These are phyloP conservation scores for Rhabdomys dilectus DNA, from an alignment of 2,113 vertebrate species.

Conservation along the genomic window DNA sequence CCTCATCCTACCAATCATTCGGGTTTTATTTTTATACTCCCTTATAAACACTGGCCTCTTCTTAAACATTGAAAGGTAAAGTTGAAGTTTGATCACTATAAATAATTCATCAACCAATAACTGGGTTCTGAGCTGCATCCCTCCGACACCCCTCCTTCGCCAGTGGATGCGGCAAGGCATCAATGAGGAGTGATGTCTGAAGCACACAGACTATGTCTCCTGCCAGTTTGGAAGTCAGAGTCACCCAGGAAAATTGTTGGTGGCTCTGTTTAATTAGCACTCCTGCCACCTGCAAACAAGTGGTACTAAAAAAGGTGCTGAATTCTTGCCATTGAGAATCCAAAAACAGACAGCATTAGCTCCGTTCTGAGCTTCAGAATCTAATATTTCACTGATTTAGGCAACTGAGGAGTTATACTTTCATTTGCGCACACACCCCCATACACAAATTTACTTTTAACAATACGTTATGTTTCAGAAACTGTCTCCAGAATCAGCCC, in stretches of 20 bases:
- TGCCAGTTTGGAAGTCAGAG: constrained; percentile 55
- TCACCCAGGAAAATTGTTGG: constrained; percentile 68
- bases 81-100: not conserved
- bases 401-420: constrained; percentile 22
- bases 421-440: not conserved
- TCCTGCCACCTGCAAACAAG: constrained; percentile 79
- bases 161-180: fast-evolving
- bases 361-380: constrained; percentile 57
- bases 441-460: not conserved
- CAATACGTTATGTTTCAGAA: not conserved
- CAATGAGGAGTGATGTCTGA: not conserved
- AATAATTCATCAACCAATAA: constrained; percentile 26
- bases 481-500: fast-evolving
- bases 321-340: constrained; percentile 59
- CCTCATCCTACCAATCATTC: not conserved
- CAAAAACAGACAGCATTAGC: constrained; percentile 33
- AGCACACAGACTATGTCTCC: constrained; percentile 33
- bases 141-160: not conserved
- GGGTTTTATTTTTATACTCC: not conserved
- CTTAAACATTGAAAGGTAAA: constrained; percentile 27
- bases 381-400: constrained; percentile 48
- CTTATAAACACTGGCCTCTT: not conserved
- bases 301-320: constrained; percentile 71
- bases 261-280: constrained; percentile 76
- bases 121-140: not conserved